phyloP scores from a whole-genome alignment of 2,888 invertebrate genomes.

The Meghimatium bilineatum region DNA sequence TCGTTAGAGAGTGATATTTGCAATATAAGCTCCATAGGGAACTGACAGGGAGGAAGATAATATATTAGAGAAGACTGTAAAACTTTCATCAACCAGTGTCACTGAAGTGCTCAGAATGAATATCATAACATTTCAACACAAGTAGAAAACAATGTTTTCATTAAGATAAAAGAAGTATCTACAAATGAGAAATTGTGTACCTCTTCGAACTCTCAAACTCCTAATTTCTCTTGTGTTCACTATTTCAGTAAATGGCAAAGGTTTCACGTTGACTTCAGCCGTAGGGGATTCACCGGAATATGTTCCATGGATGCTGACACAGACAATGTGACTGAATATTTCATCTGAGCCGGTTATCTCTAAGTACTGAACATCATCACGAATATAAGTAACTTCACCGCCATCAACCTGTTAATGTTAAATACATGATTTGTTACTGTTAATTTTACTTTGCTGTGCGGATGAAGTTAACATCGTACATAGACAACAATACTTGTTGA shows the following conservation, averaged over 20 bases:
- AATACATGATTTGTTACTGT: background rate
- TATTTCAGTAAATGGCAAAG: background rate
- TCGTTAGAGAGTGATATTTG: no score
- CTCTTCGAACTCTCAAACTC: slow-evolving; percentile 11
- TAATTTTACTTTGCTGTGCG: background rate
- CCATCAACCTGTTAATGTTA: background rate
- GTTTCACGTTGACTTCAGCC: background rate
- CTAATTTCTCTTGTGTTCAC: slow-evolving; percentile 24
- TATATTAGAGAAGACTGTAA: no score
- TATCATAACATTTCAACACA: no score
- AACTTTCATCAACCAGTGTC: no score
- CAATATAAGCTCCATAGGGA: no score
- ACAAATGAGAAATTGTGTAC: background rate
- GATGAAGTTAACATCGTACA: no score
- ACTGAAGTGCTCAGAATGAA: no score
- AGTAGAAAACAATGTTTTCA: no score
- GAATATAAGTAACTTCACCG: background rate
- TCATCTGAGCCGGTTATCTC: background rate
- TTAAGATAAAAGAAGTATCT: background rate
- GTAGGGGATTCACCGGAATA: background rate
- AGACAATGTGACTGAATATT: background rate
- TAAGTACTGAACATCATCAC: background rate
- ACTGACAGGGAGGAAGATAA: no score
- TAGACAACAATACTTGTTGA: no score
- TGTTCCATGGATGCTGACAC: background rate